Conservation (phyloP, 2,113 vertebrate species). For the Gasterosteus aculeatus region DNA sequence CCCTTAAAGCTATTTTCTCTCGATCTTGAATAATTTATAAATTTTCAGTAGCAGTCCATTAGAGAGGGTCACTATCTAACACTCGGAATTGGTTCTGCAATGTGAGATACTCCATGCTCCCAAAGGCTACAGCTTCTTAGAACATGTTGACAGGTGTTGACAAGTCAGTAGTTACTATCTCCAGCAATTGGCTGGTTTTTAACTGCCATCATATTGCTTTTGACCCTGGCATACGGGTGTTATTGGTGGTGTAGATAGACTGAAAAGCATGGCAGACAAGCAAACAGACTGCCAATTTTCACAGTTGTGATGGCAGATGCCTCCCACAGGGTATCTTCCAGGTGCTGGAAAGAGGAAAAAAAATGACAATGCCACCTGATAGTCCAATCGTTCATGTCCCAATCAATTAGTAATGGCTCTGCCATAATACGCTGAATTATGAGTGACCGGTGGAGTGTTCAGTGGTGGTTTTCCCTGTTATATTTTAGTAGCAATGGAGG, state of each 20-base stretch:
- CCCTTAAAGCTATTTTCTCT: not conserved
- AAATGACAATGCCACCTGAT: conserved; percentile 22
- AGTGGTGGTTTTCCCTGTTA: conserved; percentile 8
- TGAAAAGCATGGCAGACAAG: conserved; percentile 12
- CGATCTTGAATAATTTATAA: not conserved
- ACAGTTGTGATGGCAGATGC: not conserved
- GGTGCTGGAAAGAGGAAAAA: conserved; percentile 17
- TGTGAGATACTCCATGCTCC: not conserved
- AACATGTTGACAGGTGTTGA: conserved; percentile 13
- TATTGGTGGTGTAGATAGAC: not conserved
- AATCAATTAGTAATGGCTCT: conserved; percentile 55
- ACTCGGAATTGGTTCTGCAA: not conserved
- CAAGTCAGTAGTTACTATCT: conserved; percentile 12
- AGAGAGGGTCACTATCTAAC: not conserved
- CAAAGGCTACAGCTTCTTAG: not conserved
- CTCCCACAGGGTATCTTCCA: conserved; percentile 9
- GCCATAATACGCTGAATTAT: not conserved
- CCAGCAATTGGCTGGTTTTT: not conserved
- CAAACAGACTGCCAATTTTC: conserved; percentile 29
- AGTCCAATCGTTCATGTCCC: conserved; percentile 20
- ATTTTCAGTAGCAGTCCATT: not conserved
- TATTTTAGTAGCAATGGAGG: conserved; percentile 9
- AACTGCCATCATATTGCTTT: conserved; percentile 33
- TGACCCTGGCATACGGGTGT: not conserved
- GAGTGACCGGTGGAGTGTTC: conserved; percentile 37